Evolutionary conservation across 2,113 vertebrate genomes (phyloP), one percentile per base, ranked within the genome.

Genomic region (Irena cyanogastra): DNA sequence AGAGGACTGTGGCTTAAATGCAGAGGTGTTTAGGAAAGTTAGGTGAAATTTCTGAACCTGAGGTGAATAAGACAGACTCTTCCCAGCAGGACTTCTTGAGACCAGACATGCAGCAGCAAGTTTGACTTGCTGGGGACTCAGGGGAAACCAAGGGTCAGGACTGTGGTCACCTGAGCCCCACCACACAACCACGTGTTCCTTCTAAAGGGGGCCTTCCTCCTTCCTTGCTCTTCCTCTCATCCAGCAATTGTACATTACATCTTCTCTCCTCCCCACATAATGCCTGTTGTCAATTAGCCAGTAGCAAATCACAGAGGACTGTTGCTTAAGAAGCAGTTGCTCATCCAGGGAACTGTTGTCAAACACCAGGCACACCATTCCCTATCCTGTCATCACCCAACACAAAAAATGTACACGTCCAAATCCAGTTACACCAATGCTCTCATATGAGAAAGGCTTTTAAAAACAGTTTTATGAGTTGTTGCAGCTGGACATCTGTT

Each of bases 241-340:
- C 28, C 9, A 22, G n/a, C 68, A 84, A 79, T 69, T 94, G 72
- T 54, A 64, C 72, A 66, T 79, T 85, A 68, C n/a, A 33, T 65
- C 50, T 82, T 57, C 63, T 90, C 64, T 89, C 60, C 80, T 82
- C 37, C 68, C 26, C 22, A 22, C 69, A 33, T 74, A 76, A 87
- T 79, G 79, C 74, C 78, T 64, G 71, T 84, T 91, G 89, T 90
- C 90, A 80, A 63, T 93, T 93, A 93, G 83, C 37, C 60, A 12
- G 79, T 65, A 83, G 91, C 79, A 89, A 92, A 70, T 69, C 45
- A 19, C 82, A 80, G 90, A 66, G 31, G 16, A 28, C 66, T 68
- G 87, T 64, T 71, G 74, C 89, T 94, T 96, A 72, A 83, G 87
- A 69, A 71, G 81, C 60, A 83, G 56, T 22, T 23, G 44, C n/a